Conservation (phyloP, 2,797 vertebrate species). For the Malacoraja senta region DNA sequence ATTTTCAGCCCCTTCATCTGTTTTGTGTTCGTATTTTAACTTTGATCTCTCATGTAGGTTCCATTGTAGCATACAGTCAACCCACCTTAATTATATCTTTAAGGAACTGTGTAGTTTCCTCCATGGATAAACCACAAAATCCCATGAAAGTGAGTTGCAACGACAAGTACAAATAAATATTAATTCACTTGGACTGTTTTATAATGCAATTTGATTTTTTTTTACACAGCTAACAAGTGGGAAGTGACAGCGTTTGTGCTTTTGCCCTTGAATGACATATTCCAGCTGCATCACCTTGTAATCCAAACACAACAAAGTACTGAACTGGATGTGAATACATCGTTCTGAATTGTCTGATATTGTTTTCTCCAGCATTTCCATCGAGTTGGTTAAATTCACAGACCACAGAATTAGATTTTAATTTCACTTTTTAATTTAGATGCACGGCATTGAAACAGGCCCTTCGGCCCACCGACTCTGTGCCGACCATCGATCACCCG, state of each 20-base stretch:
- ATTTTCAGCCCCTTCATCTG: slow-evolving; percentile 27
- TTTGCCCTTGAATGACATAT: background rate
- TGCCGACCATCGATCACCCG: too few relatives aligned
- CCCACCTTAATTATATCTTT: slow-evolving; percentile 12
- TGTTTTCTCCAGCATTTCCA: background rate
- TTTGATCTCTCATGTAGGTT: slow-evolving; percentile 33
- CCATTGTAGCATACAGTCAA: background rate
- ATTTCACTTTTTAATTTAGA: too few relatives aligned
- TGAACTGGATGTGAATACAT: background rate
- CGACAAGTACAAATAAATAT: slow-evolving; percentile 14
- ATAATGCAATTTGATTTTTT: background rate
- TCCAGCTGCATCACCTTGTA: background rate
- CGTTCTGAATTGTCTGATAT: background rate
- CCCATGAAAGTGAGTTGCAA: background rate
- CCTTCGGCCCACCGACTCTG: too few relatives aligned
- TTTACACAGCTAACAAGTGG: background rate
- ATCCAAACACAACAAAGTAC: background rate
- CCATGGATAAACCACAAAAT: slow-evolving; percentile 12
- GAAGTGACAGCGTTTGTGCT: background rate
- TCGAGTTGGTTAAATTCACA: background rate
- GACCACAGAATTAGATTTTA: background rate
- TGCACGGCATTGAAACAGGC: too few relatives aligned
- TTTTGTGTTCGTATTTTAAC: slow-evolving; percentile 28
- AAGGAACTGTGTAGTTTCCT: background rate
- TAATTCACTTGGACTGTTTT: background rate